Percentiles rank a stretch among this genome's conserved stretches.
phyloP scores from a whole-genome alignment of 2,888 invertebrate species.

The Hipparchia sbordonii region DNA sequence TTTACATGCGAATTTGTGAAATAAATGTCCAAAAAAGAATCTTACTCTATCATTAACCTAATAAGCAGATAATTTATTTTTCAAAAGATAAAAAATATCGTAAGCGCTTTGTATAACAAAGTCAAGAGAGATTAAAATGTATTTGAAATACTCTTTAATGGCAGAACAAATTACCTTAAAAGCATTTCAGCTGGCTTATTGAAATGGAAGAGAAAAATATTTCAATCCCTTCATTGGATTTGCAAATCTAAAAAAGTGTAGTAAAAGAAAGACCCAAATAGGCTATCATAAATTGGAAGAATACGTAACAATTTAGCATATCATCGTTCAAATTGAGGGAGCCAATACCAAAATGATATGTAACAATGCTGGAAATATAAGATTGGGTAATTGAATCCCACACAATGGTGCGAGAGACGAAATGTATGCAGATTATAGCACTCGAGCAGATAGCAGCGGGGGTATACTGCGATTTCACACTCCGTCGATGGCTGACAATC shows the following conservation, averaged over 20 bases:
- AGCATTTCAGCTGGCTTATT: background rate
- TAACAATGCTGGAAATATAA: conserved; percentile 63
- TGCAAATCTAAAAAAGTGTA: conserved; percentile 27
- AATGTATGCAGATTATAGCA: conserved; percentile 64
- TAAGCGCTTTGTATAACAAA: background rate
- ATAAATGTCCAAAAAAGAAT: no score
- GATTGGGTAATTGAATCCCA: conserved; percentile 73
- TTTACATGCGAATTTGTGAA: no score
- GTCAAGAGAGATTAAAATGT: background rate
- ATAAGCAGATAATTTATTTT: background rate
- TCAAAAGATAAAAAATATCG: background rate
- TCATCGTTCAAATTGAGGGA: conserved; percentile 39
- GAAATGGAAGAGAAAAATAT: background rate
- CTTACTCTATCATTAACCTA: no score
- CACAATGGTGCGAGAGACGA: conserved; percentile 62
- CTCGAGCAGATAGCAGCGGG: conserved; percentile 61
- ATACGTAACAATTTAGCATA: conserved; percentile 39
- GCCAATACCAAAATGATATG: conserved; percentile 43
- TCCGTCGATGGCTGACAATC: conserved; percentile 77
- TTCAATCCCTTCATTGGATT: conserved; percentile 7
- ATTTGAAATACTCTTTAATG: background rate
- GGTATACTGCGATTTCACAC: conserved; percentile 74
- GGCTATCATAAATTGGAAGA: conserved; percentile 34
- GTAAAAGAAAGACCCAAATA: conserved; percentile 34
- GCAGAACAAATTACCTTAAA: background rate